Base-by-base conservation (phyloP, 2,888 invertebrate species). In the Amphipyra tragopoginis region DNA sequence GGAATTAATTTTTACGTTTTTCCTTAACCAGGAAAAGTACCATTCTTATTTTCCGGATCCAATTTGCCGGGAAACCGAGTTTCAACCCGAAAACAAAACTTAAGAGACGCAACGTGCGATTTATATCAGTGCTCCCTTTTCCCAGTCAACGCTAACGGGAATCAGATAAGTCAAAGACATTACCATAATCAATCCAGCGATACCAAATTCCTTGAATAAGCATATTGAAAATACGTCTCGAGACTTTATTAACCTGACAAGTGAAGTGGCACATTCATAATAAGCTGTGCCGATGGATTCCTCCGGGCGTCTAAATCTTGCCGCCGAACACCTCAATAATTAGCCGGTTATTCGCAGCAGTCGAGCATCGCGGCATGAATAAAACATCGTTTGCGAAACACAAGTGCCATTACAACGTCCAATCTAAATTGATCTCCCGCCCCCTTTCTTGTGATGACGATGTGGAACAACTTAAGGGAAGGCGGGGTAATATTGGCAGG, bases 321-420 rank as follows among this genome's bases (percentile, higher is more conserved):
- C 81, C 68, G 51, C 80, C 83, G 86, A 87, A 89, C 88, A 91
- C 91, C 90, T 91, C 86, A 87, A 91, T 91, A 93, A 92, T 93
- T 93, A 93, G 90, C 82, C 89, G 88, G 90, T 90, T 90, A 91
- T 90, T 90, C 90, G 83, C 87, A 84, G 89, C 83, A 87, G 84
- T 82, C 84, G 85, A 89, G 87, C 89, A 85, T 89, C 88, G 87
- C 83, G 86, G 78, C 87, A 93, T 93, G 93, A 93, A 93, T 93
- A 93, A 93, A 92, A 93, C 93, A 93, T 92, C 83, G 81, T 87
- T 85, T 83, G 86, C 85, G 85, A 84, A 90, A 89, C 87, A 86
- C 88, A 85, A 90, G 89, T 87, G 87, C 87, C 81, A 86, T 84
- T 83, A 81, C 79, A 74, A 71, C 73, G 72, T 60, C 90, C 88